Evolutionary conservation across 2,888 invertebrate species (phyloP).

Genomic region (Aphrophora alni): DNA sequence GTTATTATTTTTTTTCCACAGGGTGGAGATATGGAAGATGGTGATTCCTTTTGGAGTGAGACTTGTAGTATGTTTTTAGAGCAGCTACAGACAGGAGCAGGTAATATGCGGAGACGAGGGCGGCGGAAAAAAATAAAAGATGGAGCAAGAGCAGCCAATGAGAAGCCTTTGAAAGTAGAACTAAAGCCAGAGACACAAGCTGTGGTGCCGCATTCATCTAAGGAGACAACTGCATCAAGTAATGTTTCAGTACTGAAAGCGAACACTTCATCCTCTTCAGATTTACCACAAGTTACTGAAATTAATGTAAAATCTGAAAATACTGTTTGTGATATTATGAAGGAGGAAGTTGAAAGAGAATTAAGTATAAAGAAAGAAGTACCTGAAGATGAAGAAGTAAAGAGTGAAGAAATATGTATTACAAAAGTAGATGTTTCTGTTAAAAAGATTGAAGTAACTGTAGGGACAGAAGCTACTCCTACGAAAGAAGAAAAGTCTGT

Average conservation of each 20-base stretch:
- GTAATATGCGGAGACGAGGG: conserved; percentile 46
- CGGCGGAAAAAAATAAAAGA: conserved; percentile 27
- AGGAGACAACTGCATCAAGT: not conserved
- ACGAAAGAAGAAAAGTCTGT: conserved; percentile 32
- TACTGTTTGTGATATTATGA: not conserved
- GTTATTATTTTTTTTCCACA: conserved; percentile 60
- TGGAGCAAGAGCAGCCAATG: not conserved
- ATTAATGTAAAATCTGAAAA: not conserved
- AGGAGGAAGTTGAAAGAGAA: conserved; percentile 51
- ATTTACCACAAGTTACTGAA: not conserved
- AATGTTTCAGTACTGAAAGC: not conserved
- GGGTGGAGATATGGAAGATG: conserved; percentile 27
- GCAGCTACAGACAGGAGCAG: conserved; percentile 67
- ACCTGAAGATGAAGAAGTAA: conserved; percentile 45
- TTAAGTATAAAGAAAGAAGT: conserved; percentile 43
- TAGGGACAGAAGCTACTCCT: not conserved
- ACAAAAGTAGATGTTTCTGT: not conserved
- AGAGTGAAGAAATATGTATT: conserved; percentile 37
- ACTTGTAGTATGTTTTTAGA: conserved; percentile 82
- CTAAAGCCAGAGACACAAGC: not conserved
- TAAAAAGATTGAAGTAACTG: not conserved
- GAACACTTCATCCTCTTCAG: not conserved
- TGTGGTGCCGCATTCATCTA: not conserved
- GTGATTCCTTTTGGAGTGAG: conserved; percentile 67
- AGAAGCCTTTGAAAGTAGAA: not conserved